phyloP scores from a whole-genome alignment of 2,797 vertebrate genomes.

The Bucorvus abyssinicus region DNA sequence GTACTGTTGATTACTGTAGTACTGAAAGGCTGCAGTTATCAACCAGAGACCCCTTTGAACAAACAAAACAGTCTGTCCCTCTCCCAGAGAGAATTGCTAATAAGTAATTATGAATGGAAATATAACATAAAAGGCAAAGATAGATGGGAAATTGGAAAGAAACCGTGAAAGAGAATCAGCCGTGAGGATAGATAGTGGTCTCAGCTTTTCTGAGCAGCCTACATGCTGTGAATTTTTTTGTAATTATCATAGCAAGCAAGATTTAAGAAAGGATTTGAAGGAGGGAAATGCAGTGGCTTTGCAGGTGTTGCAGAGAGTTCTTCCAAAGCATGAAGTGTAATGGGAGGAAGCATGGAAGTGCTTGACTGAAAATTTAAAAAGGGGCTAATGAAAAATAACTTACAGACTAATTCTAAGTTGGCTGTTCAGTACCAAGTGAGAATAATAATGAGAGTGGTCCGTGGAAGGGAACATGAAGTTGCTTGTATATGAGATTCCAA shows the following conservation, averaged over 20 bases:
- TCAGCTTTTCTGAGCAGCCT: conserved; percentile 6
- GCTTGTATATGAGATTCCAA: not conserved
- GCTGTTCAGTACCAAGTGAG: not conserved
- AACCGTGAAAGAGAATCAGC: not conserved
- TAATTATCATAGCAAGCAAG: conserved; percentile 10
- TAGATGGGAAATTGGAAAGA: not conserved
- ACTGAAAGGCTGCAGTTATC: not conserved
- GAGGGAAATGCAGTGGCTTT: not conserved
- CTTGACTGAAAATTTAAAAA: conserved; percentile 20
- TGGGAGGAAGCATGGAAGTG: not conserved
- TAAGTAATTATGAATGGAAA: not conserved
- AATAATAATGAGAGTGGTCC: not conserved
- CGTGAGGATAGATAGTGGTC: not conserved
- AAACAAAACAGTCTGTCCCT: not conserved
- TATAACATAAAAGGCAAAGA: not conserved
- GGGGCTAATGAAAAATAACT: conserved; percentile 16
- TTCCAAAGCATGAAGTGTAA: not conserved
- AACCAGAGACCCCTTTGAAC: not conserved
- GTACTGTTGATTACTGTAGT: not conserved
- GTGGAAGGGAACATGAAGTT: not conserved
- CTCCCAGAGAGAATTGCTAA: not conserved
- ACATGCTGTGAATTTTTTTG: not conserved
- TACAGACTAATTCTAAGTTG: not conserved
- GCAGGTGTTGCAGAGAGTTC: conserved; percentile 19
- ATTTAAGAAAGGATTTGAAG: not conserved